phyloP scores from a whole-genome alignment of 2,113 vertebrate species.

The Ascaphus truei region DNA sequence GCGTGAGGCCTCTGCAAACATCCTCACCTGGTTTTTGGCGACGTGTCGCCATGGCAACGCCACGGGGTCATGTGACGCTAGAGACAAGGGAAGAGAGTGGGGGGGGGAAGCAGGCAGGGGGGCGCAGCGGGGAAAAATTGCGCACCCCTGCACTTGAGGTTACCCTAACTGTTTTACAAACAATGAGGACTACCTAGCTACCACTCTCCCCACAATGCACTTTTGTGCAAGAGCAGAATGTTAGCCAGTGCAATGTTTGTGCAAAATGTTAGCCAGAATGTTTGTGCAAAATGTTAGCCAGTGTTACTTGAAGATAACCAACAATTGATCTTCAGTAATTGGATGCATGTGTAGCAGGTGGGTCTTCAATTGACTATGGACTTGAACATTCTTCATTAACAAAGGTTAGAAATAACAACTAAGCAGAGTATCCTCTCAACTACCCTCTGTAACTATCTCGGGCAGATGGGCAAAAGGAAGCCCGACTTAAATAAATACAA shows the following conservation, averaged over 20 bases:
- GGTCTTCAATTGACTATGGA: conserved; percentile 39
- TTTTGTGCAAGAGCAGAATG: too few species aligned
- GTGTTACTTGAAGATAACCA: conserved; percentile 40
- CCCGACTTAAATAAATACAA: conserved; percentile 42
- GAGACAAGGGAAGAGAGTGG: too few species aligned
- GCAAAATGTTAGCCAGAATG: conserved; percentile 22
- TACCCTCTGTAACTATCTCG: conserved; percentile 36
- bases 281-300: conserved; percentile 13
- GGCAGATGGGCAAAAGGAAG: conserved; percentile 44
- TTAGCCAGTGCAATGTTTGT: background rate
- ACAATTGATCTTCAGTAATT: conserved; percentile 57
- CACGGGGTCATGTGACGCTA: too few species aligned
- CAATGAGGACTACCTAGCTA: background rate
- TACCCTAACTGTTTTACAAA: too few species aligned
- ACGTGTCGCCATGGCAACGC: too few species aligned
- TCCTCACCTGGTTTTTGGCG: too few species aligned
- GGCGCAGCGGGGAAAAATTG: too few species aligned
- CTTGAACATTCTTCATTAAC: conserved; percentile 37
- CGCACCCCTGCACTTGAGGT: too few species aligned
- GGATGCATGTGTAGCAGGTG: conserved; percentile 47
- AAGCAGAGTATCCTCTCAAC: conserved; percentile 34
- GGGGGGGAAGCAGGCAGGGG: too few species aligned
- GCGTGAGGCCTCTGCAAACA: too few species aligned
- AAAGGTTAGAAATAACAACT: conserved; percentile 42
- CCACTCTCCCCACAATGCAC: background rate